Evolutionary conservation across 2,797 vertebrate genomes (phyloP), one percentile per base, ranked within the genome.

Genomic region (Lacerta bilineata): DNA sequence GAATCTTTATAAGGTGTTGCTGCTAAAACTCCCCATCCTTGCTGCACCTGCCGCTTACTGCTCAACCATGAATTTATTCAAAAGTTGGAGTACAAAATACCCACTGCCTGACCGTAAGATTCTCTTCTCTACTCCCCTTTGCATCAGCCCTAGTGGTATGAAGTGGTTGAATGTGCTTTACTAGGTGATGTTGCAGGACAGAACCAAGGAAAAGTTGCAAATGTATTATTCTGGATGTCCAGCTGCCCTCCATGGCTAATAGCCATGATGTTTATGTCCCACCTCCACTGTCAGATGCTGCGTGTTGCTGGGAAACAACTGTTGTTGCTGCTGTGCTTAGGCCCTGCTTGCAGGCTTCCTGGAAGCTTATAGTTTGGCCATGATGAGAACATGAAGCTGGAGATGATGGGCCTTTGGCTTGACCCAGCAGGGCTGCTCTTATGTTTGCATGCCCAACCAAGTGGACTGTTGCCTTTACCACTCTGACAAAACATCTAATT

Each of bases 11-110:
- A 84, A n/a, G 36, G 18, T 36, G 23, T 55, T 66, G 8, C 36
- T 77, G 25, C 61, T 69, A 27, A 69, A 86, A 55, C 18, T 41
- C 68, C 29, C 75, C 33, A 13, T 66, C 23, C 46, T 43, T 55
- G 46, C 66, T 80, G 71, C 13, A 74, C 23, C 61, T 88, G 33
- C n/a, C 39, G 23, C 59, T 88, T 75, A 55, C 69, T 64, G 71
- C 13, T 82, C 39, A 75, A 9, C 17, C 23, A 2, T 33, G n/a
- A 66, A 29, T 7, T 75, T 50, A 68, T 11, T 76, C n/a, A 76
- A 68, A 86, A 15, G 4, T 25, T 50, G 20, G 25, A n/a, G 41
- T 23, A 55, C 50, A 75, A 64, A 74, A 80, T 20, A 33, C 59
- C 29, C 55, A 81, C 13, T 74, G 6, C 17, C 36, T 87, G 59